These are phyloP conservation scores for Arothron firmamentum DNA, from an alignment of 2,113 vertebrate genomes.

Conservation along the genomic window DNA sequence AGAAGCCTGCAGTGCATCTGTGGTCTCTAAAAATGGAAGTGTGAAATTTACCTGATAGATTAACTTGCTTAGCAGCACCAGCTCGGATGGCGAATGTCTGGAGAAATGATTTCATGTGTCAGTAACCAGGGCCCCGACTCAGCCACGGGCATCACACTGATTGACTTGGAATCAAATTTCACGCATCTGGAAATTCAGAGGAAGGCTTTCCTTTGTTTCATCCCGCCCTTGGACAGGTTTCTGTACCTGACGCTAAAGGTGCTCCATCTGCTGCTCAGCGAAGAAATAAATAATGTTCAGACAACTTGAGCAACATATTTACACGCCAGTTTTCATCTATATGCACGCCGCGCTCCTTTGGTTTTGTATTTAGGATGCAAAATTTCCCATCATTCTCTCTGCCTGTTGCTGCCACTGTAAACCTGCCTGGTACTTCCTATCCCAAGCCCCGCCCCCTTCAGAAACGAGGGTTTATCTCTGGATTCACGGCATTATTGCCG, in stretches of 20 bases:
- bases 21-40: constrained; percentile 15
- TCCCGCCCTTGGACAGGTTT: constrained; percentile 12
- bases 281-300: too few relatives aligned
- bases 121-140: constrained; percentile 12
- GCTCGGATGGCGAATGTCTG: constrained; percentile 31
- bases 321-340: too few relatives aligned
- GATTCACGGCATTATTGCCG: too few relatives aligned
- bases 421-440: too few relatives aligned
- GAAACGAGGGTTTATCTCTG: too few relatives aligned
- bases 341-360: too few relatives aligned
- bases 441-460: too few relatives aligned
- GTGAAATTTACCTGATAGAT: constrained; percentile 35
- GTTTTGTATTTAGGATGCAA: too few relatives aligned
- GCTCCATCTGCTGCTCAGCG: not conserved
- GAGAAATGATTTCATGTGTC: constrained; percentile 28
- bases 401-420: too few relatives aligned
- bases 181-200: constrained; percentile 28
- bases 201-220: constrained; percentile 28
- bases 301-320: too few relatives aligned
- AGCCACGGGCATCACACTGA: constrained; percentile 38
- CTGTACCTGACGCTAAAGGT: not conserved
- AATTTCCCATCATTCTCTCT: too few relatives aligned
- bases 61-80: constrained; percentile 13
- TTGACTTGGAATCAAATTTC: constrained; percentile 39
- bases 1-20: constrained; percentile 8